A percentile compares a stretch with the other conserved stretches of the same genome.
Evolutionary conservation across 2,113 vertebrate species (phyloP).

Genomic region (Baryphthengus martii): DNA sequence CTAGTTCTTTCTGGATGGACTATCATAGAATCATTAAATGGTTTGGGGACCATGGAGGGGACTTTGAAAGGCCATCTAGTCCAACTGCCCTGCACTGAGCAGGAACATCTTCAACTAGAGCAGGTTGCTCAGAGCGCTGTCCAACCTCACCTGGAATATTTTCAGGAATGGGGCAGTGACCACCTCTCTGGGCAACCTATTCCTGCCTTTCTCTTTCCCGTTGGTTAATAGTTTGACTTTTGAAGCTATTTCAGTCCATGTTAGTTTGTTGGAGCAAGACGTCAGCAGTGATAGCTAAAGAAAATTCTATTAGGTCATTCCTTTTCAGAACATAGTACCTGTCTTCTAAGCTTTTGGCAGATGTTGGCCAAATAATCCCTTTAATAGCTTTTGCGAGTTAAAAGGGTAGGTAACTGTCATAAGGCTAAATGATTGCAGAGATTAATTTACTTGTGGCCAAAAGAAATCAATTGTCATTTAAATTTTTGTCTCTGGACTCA

Average conservation of each 20-base stretch:
- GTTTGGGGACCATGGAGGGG: neutral
- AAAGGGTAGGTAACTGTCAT: constrained; percentile 62
- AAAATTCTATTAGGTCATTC: constrained; percentile 57
- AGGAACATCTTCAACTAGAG: neutral
- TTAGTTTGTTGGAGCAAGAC: constrained; percentile 18
- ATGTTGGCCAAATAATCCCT: constrained; percentile 66
- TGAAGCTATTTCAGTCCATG: neutral
- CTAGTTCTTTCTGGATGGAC: neutral
- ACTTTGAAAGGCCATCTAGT: neutral
- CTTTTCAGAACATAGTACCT: constrained; percentile 30
- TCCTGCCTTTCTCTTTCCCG: neutral
- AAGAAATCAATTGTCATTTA: constrained; percentile 64
- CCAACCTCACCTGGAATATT: neutral
- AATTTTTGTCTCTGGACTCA: constrained; percentile 53
- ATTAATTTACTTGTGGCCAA: constrained; percentile 60
- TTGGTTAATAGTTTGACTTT: neutral
- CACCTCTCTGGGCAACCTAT: neutral
- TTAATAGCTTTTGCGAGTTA: constrained; percentile 59
- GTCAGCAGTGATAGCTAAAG: constrained; percentile 29
- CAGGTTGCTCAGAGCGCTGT: neutral
- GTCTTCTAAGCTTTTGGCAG: constrained; percentile 34
- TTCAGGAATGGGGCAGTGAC: neutral
- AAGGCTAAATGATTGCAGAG: constrained; percentile 58
- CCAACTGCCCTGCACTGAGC: neutral
- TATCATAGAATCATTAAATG: neutral